Evolutionary conservation across 2,113 vertebrate species (phyloP).

Genomic region (Channa argus): DNA sequence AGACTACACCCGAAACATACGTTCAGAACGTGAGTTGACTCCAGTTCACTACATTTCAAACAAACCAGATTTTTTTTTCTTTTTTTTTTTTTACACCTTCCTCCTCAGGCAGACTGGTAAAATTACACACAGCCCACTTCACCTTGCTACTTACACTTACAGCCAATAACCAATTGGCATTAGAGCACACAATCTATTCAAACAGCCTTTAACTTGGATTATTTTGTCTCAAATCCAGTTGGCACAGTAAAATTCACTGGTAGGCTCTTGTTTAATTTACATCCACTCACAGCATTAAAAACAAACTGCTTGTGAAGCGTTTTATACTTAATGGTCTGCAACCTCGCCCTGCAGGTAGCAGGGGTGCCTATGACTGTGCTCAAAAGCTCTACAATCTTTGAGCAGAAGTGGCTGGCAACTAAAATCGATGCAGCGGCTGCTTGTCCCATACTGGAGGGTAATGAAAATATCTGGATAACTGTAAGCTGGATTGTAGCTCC

Average conservation of each 20-base stretch:
- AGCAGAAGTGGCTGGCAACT: conserved; percentile 77
- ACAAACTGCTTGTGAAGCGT: background rate
- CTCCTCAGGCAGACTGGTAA: background rate
- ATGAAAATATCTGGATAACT: background rate
- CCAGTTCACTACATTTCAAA: background rate
- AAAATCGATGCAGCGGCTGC: conserved; percentile 76
- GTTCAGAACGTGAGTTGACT: conserved; percentile 63
- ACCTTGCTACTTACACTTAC: conserved; percentile 10
- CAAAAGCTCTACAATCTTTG: conserved; percentile 78
- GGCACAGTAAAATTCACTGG: background rate
- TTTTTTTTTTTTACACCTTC: background rate
- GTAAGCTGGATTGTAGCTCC: no score
- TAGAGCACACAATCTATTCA: background rate
- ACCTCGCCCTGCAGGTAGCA: conserved; percentile 67
- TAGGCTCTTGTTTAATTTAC: background rate
- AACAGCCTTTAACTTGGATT: conserved; percentile 11
- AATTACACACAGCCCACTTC: conserved; percentile 2
- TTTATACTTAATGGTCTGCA: background rate
- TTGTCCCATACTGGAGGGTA: conserved; percentile 75
- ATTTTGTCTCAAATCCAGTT: conserved; percentile 9
- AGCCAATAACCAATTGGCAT: conserved; percentile 1
- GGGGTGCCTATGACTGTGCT: conserved; percentile 80
- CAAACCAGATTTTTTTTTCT: no score
- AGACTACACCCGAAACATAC: conserved; percentile 62
- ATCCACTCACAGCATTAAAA: background rate